Conservation (phyloP, 2,888 invertebrate genomes). For the Sisyra terminalis region DNA sequence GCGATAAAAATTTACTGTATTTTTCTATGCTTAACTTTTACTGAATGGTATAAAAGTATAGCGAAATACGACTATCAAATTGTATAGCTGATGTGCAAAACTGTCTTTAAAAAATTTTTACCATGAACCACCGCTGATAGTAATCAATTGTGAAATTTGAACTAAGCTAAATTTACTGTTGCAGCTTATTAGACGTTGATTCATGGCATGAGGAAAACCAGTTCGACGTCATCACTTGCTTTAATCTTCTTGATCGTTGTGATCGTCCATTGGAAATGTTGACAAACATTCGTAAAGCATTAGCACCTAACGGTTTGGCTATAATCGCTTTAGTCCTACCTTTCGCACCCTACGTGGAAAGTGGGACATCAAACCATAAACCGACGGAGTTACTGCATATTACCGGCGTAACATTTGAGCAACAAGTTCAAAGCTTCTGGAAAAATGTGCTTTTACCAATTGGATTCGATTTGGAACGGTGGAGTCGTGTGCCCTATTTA, state of each 20-base stretch:
- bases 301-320: slow-evolving; percentile 58
- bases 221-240: slow-evolving; percentile 70
- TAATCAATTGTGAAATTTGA: too few species aligned
- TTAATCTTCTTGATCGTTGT: slow-evolving; percentile 91
- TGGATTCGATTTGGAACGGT: slow-evolving; percentile 62
- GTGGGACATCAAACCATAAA: slow-evolving; percentile 51
- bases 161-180: slow-evolving; percentile 15
- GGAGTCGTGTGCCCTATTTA: slow-evolving; percentile 86
- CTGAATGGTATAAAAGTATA: too few species aligned
- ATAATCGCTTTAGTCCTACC: slow-evolving; percentile 88
- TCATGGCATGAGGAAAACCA: slow-evolving; percentile 39
- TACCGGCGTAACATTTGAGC: slow-evolving; percentile 50
- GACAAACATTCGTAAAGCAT: slow-evolving; percentile 48
- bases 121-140: too few species aligned
- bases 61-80: too few species aligned
- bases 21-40: too few species aligned
- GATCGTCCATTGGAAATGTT: slow-evolving; percentile 68
- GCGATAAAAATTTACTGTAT: too few species aligned
- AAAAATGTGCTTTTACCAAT: slow-evolving; percentile 40
- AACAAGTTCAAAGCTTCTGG: slow-evolving; percentile 61
- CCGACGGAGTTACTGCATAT: slow-evolving; percentile 54
- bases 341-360: slow-evolving; percentile 87
- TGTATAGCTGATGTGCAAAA: too few species aligned
- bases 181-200: slow-evolving; percentile 53
- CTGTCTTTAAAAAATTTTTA: too few species aligned